phyloP scores from a whole-genome alignment of 2,113 vertebrate species.

The Dromaius novaehollandiae region DNA sequence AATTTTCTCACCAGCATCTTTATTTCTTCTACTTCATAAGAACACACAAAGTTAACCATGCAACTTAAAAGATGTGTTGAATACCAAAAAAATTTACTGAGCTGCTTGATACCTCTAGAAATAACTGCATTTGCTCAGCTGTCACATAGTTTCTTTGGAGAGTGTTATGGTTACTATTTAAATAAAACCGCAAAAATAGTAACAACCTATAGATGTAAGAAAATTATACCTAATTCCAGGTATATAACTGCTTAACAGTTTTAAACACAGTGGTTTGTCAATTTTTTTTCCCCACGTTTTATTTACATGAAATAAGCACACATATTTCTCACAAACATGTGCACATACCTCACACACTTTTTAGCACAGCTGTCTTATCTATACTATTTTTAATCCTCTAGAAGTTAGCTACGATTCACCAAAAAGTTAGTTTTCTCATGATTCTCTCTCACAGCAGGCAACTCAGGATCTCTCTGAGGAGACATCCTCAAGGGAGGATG shows the following conservation, averaged over 20 bases:
- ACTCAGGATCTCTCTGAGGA: background rate
- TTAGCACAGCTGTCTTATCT: background rate
- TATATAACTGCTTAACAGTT: background rate
- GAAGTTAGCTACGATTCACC: background rate
- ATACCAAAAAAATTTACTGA: background rate
- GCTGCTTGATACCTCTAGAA: background rate
- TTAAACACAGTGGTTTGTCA: too few relatives aligned
- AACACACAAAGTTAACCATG: fast-evolving
- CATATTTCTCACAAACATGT: background rate
- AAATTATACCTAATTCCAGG: background rate
- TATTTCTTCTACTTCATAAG: background rate
- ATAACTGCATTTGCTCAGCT: fast-evolving
- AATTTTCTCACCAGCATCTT: background rate
- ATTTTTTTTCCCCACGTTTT: background rate
- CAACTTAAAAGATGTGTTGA: background rate
- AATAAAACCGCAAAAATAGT: background rate
- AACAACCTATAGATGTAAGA: background rate
- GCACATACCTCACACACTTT: background rate
- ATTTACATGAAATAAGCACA: background rate
- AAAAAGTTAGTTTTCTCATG: background rate
- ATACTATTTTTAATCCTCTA: background rate
- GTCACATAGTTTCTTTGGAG: background rate
- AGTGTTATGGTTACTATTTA: background rate
- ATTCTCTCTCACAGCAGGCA: background rate
- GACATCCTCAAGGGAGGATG: background rate